Percentiles rank a stretch among this genome's conserved stretches.
phyloP scores from a whole-genome alignment of 37 sponge, comb jelly and placozoan species.

The Halisarca cf. caerulea region DNA sequence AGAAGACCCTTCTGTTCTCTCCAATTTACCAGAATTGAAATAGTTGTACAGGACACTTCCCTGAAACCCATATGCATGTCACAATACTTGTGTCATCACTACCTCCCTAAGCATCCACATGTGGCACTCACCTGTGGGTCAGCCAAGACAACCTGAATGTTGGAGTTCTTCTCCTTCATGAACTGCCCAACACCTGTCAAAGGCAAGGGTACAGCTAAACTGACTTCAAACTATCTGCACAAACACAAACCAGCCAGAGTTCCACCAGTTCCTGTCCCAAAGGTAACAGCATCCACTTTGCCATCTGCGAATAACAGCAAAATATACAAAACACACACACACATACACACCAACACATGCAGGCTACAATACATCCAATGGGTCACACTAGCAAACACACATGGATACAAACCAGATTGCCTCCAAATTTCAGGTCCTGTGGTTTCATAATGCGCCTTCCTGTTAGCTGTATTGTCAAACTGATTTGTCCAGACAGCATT shows the following conservation, averaged over 20 bases:
- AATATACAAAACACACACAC: neutral
- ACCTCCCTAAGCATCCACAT: neutral
- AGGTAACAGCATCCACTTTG: conserved; percentile 82
- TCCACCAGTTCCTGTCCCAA: conserved; percentile 87
- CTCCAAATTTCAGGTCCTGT: conserved; percentile 91
- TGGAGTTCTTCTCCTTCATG: conserved; percentile 68
- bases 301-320: conserved; percentile 45
- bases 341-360: no score
- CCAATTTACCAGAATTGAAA: conserved; percentile 73
- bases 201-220: neutral
- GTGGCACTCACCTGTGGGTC: conserved; percentile 89
- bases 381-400: neutral
- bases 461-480: conserved; percentile 90
- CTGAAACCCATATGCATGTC: conserved; percentile 39
- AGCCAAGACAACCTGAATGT: conserved; percentile 77
- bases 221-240: neutral
- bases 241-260: conserved; percentile 69
- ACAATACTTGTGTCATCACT: no score
- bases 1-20: conserved; percentile 73
- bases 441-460: conserved; percentile 79
- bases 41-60: conserved; percentile 86
- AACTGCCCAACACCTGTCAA: conserved; percentile 81
- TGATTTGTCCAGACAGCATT: conserved; percentile 94
- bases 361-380: neutral
- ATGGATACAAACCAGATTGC: conserved; percentile 56